Percentiles rank a stretch among this genome's conserved stretches.
phyloP scores from a whole-genome alignment of 2,888 invertebrate species.

The Amblyteles armatorius region DNA sequence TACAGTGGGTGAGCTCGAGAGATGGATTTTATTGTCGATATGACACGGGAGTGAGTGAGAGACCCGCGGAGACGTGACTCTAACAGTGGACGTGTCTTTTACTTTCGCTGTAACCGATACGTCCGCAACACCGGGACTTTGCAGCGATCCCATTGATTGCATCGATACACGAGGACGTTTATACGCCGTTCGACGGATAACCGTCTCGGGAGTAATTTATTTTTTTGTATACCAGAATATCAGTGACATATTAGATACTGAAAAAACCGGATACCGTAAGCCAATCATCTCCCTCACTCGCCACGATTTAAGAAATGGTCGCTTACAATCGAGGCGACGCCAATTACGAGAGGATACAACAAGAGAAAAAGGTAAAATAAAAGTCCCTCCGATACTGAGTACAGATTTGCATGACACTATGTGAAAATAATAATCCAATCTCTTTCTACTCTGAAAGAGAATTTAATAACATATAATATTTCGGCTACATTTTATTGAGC shows the following conservation, averaged over 20 bases:
- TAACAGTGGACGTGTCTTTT: conserved; percentile 31
- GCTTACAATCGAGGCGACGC: no score
- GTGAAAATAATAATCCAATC: background rate
- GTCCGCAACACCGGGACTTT: conserved; percentile 16
- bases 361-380: no score
- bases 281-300: background rate
- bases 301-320: no score
- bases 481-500: no score
- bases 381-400: no score
- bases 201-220: background rate
- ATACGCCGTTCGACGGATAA: background rate
- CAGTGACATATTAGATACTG: background rate
- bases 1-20: conserved; percentile 43
- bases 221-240: background rate
- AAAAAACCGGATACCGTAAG: background rate
- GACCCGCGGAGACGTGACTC: conserved; percentile 52
- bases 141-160: conserved; percentile 35
- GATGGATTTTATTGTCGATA: conserved; percentile 75
- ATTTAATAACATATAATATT: background rate
- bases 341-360: no score
- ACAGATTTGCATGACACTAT: no score
- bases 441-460: background rate
- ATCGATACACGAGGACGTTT: background rate
- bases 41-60: conserved; percentile 66
- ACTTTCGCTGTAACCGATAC: conserved; percentile 15